Evolutionary conservation across 2,888 invertebrate genomes (phyloP).

Genomic region (Poecilus cupreus): DNA sequence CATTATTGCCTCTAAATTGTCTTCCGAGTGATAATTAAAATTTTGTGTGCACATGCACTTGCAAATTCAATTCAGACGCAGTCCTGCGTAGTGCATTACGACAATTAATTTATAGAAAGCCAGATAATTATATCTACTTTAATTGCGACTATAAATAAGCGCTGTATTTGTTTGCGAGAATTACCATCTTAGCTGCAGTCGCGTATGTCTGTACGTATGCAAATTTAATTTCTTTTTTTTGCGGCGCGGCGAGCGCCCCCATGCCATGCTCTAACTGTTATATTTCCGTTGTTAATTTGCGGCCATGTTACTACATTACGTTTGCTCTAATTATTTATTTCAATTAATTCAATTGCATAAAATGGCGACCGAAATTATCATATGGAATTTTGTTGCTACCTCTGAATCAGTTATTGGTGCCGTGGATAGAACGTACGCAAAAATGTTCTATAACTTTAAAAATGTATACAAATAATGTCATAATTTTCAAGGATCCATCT

Average conservation of each 20-base stretch:
- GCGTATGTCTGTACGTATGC: slow-evolving; percentile 27
- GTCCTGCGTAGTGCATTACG: slow-evolving; percentile 9
- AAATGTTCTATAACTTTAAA: no score
- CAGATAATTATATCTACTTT: slow-evolving; percentile 50
- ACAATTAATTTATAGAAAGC: slow-evolving; percentile 54
- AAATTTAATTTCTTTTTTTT: slow-evolving; percentile 33
- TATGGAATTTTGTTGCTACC: no score
- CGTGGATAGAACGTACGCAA: no score
- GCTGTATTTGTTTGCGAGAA: slow-evolving; percentile 38
- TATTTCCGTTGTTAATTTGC: no score
- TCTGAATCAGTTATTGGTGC: no score
- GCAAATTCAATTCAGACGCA: slow-evolving; percentile 46
- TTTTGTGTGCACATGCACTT: slow-evolving; percentile 47
- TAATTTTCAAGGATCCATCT: no score
- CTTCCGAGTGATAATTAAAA: slow-evolving; percentile 44
- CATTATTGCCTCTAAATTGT: not conserved
- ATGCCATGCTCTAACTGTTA: no score
- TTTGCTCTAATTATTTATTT: no score
- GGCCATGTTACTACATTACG: no score
- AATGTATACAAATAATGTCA: no score
- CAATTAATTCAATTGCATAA: no score
- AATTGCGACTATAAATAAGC: slow-evolving; percentile 47
- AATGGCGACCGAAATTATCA: no score
- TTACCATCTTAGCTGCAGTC: slow-evolving; percentile 42
- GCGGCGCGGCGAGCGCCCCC: not conserved